Base-by-base conservation (phyloP, 2,113 vertebrate genomes). In the Tachuris rubrigastra region DNA sequence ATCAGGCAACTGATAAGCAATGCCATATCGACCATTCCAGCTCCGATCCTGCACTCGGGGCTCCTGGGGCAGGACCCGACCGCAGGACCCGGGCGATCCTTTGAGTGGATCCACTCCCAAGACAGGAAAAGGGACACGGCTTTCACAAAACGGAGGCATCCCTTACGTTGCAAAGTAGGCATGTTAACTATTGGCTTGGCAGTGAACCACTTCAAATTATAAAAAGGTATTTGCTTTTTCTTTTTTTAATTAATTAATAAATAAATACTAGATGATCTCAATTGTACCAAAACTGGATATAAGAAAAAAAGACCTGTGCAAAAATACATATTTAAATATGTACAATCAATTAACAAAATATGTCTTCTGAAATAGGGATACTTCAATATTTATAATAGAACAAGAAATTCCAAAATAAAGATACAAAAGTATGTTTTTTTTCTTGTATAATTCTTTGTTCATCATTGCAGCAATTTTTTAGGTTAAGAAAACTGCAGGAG, bases 311-410 rank as follows among this genome's bases (percentile, higher is more conserved):
- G 98, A 98, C 98, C 98, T 99, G 99, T 99, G 99, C 99, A 99
- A 99, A 99, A 99, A 99, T 99, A 99, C 99, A 98, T 99, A 99
- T 99, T 99, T 99, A 98, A 98, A 98, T 99, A 99, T 99, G 98
- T 99, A 99, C 99, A 99, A 98, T 99, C 99, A 98, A 98, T 98
- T 99, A 99, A 99, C 99, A 99, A 99, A 99, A 99, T 99, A 99
- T 98, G 98, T 99, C 98, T 99, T 99, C 98, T 99, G 98, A 99
- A 99, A 99, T 99, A 99, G 98, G 98, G 98, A 99, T 98, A 99
- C 98, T 98, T 99, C 98, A 98, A 98, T 99, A 99, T 98, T 98
- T 98, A 99, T 98, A 98, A 98, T 98, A 98, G 97, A 98, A 97
- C 98, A 98, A 98, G 98, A 98, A 98, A 98, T 98, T 98, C 97